Evolutionary conservation across 2,113 vertebrate species (phyloP).

Genomic region (Petrocephalus microphthalmus): DNA sequence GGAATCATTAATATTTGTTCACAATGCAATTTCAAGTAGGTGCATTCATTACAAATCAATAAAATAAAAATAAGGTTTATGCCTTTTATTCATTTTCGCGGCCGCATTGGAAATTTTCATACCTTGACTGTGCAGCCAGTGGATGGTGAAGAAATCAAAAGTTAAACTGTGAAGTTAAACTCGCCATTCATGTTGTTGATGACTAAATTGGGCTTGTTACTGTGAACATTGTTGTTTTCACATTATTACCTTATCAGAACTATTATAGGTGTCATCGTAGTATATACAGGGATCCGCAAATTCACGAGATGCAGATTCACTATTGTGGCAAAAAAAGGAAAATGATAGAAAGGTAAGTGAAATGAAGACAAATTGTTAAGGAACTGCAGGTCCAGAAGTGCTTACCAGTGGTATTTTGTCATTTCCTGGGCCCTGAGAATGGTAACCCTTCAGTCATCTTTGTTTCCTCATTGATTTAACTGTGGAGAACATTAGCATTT

Average conservation of each 20-base stretch:
- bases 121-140: background rate
- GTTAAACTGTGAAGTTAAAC: background rate
- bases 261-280: background rate
- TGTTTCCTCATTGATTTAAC: background rate
- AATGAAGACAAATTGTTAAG: background rate
- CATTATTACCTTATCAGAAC: background rate
- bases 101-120: background rate
- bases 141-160: background rate
- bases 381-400: background rate
- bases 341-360: background rate
- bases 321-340: background rate
- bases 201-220: background rate
- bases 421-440: background rate
- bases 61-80: background rate
- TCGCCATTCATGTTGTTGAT: background rate
- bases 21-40: background rate
- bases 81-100: background rate
- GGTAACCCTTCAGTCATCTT: background rate
- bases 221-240: background rate
- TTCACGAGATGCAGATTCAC: background rate
- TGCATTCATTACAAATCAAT: background rate
- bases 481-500: background rate
- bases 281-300: background rate
- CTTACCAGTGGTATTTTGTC: background rate
- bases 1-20: background rate